phyloP scores from a whole-genome alignment of 2,888 invertebrate species.

The Mythimna pallens region DNA sequence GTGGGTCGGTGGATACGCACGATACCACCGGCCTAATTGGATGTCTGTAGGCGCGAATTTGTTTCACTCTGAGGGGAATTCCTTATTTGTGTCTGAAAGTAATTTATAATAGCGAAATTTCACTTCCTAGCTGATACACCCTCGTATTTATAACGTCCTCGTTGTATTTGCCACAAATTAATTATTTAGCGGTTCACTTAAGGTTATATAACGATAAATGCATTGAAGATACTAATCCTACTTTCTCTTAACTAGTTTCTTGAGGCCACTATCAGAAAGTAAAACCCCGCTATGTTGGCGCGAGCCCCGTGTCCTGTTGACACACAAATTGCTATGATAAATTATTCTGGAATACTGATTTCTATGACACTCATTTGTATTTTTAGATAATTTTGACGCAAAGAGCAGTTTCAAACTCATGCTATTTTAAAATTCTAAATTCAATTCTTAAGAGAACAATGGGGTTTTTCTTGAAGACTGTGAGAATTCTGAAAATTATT shows the following conservation, averaged over 20 bases:
- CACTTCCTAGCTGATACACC: slow-evolving; percentile 59
- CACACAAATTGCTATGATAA: slow-evolving; percentile 87
- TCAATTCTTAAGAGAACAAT: background rate
- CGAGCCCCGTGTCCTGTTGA: slow-evolving; percentile 89
- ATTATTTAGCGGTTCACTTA: slow-evolving; percentile 63
- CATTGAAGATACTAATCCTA: slow-evolving; percentile 86
- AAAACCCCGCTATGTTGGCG: slow-evolving; percentile 89
- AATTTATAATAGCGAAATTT: slow-evolving; percentile 71
- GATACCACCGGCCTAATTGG: slow-evolving; percentile 86
- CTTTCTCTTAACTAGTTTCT: slow-evolving; percentile 90
- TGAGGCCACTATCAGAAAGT: slow-evolving; percentile 89
- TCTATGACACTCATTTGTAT: slow-evolving; percentile 56
- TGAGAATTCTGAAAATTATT: slow-evolving; percentile 6
- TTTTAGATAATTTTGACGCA: slow-evolving; percentile 30
- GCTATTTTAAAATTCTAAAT: slow-evolving; percentile 1
- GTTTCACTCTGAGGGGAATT: slow-evolving; percentile 80
- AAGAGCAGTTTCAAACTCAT: background rate
- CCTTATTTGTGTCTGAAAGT: slow-evolving; percentile 73
- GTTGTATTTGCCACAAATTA: slow-evolving; percentile 57
- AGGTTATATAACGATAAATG: slow-evolving; percentile 85
- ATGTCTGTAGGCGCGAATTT: slow-evolving; percentile 85
- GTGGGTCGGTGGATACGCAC: slow-evolving; percentile 88
- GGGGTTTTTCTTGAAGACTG: background rate
- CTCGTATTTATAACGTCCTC: slow-evolving; percentile 48
- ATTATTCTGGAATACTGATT: slow-evolving; percentile 82